A percentile compares a stretch with the other conserved stretches of the same genome.
Evolutionary conservation across 2,113 vertebrate species (phyloP).

Genomic region (Mastomys natalensis): DNA sequence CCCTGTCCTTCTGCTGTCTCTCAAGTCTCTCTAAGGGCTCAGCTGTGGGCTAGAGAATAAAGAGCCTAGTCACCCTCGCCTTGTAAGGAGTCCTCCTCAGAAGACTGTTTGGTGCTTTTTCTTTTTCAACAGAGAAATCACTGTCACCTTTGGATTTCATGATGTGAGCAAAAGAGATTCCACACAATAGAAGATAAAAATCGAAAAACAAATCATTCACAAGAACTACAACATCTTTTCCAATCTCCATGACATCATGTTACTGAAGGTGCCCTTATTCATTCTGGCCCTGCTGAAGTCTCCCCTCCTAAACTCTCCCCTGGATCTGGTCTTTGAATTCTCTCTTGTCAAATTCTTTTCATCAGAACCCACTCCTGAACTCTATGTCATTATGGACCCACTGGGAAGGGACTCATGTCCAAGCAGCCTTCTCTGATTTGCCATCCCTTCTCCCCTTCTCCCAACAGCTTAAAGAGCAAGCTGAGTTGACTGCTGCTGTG

Average conservation of each 20-base stretch:
- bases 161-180: slow-evolving; percentile 18
- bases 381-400: neutral
- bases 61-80: too few species aligned
- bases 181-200: slow-evolving; percentile 50
- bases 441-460: neutral
- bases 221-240: neutral
- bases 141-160: slow-evolving; percentile 56
- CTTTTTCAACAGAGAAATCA: slow-evolving; percentile 35
- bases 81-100: too few species aligned
- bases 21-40: too few species aligned
- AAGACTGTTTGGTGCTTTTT: too few species aligned
- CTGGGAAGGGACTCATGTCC: neutral
- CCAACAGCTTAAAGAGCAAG: neutral
- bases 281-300: neutral
- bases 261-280: slow-evolving; percentile 48
- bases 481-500: neutral
- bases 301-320: neutral
- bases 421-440: neutral
- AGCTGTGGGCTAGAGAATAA: too few species aligned
- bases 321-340: neutral
- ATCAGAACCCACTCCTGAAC: neutral
- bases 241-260: slow-evolving; percentile 46
- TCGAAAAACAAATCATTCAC: neutral
- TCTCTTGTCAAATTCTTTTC: neutral
- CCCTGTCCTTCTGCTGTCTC: too few species aligned